Base-by-base conservation (phyloP, 2,113 vertebrate species). In the Enhydra lutris region DNA sequence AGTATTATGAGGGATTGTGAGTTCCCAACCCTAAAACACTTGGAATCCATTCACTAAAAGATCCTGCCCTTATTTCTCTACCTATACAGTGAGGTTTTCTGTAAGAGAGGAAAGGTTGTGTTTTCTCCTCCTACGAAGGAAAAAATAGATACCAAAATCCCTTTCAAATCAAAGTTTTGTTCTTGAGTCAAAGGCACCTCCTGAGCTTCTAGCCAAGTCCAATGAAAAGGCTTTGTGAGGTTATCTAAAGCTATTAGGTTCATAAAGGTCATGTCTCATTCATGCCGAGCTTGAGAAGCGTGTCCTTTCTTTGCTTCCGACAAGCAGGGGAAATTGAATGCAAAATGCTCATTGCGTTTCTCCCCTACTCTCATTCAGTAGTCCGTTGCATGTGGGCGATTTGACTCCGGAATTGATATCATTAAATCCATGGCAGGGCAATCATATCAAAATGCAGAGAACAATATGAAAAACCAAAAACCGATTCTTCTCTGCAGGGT, bases 91-190 rank as follows among this genome's bases (percentile, higher is more conserved):
- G 2, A 18, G 21, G 26, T 88, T 91, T 81, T 88, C 92, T 96
- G 11, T 69, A 52, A 84, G 74, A 94, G 94, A 94, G 13, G 61
- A 96, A 96, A 96, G 74, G 86, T 93, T 83, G 67, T 26, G 1
- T 61, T 86, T 92, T 57, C 45, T 42, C 23, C 24, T 69, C 24
- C 24, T 65, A 39, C 1, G 74, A 89, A 76, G 95, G 42, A 73
- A 78, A 96, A 47, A 92, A 95, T 73, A 96, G 45, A 89, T 93
- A 42, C 82, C 34, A 12, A 29, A 76, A 57, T 55, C 61, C 47
- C 78, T 96, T 98, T 97, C 80, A 88, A 92, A 96, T 80, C 73
- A 45, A 63, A 76, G 89, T 91, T 96, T 97, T 96, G 89, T 97
- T 95, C 94, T 71, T 73, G 34, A 78, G 83, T 96, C 90, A 92